phyloP scores from a whole-genome alignment of 2,888 invertebrate species.

The Seira musarum region DNA sequence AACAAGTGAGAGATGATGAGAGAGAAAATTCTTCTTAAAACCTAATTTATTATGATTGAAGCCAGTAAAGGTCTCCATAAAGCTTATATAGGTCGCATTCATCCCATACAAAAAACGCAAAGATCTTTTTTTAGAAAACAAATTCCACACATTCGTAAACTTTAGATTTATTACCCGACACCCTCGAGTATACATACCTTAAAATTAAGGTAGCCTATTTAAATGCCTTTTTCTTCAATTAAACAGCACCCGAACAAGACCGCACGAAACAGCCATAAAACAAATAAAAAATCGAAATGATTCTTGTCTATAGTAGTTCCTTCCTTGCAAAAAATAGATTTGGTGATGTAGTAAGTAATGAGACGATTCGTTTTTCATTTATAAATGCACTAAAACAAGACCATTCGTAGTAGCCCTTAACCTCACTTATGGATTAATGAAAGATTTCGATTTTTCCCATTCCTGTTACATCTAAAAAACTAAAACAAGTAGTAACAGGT shows the following conservation, averaged over 20 bases:
- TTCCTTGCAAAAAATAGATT: not conserved
- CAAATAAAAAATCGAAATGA: not conserved
- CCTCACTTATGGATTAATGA: constrained; percentile 37
- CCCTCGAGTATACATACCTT: not conserved
- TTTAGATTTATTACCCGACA: too few relatives aligned
- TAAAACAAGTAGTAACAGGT: too few relatives aligned
- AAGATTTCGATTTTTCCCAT: constrained; percentile 50
- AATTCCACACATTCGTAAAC: not conserved
- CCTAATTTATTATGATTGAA: not conserved
- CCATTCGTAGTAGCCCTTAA: not conserved
- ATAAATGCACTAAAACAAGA: not conserved
- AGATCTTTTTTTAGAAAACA: not conserved
- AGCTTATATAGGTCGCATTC: not conserved
- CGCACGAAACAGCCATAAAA: not conserved
- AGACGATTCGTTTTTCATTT: not conserved
- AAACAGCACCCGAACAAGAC: not conserved
- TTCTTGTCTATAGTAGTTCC: not conserved
- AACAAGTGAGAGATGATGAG: not conserved
- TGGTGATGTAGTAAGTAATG: not conserved
- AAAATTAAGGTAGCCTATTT: too few relatives aligned
- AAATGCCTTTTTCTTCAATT: too few relatives aligned
- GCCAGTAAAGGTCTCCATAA: not conserved
- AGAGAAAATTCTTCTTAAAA: not conserved
- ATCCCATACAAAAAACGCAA: not conserved
- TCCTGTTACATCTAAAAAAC: constrained; percentile 6